Evolutionary conservation across 2,797 vertebrate species (phyloP), one percentile per base, ranked within the genome.

Genomic region (Enteromius afrohamiltoni): DNA sequence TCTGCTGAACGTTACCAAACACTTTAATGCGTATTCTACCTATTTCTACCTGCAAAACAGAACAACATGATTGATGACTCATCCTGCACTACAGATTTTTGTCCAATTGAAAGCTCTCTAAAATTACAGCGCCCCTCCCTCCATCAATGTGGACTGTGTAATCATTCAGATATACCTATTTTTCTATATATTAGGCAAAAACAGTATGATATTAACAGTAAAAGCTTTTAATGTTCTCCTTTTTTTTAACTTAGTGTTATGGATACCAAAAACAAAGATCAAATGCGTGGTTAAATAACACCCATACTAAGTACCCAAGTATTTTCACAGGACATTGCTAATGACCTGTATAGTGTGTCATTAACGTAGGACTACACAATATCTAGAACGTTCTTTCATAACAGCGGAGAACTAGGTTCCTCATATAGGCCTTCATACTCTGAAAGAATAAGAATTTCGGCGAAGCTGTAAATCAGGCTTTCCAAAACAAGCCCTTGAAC

Each of bases 1-100:
- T 53, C 3, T n/a, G 19, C 71, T 34, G 14, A 40, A 40, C 7
- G 21, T 14, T 9, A 7, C 5, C 34, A 76, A 40, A 8, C 53
- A 37, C 51, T 40, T 55, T 40, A 64, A 62, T 29, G 1, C 26
- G 6, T 16, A 23, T 3, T 5, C 1, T 14, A 47, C 11, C 11
- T 23, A 14, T 53, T 55, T 60, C n/a, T 76, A 26, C 53, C n/a
- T 26, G 8, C n/a, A 58, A 58, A 76, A 76, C 8, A 1, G 29
- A 74, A 53, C 6, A 4, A 14, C 29, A 37, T 37, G 3, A 37
- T 40, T 40, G 31, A 58, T 58, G 74, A 58, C 53, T 58, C 74
- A 76, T 58, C n/a, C 51, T 42, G 74, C 34, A 58, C 74, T 60
- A 34, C 21, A 23, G 34, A 23, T 60, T 60, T 42, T 17, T 76